Evolutionary conservation across 1,140 invertebrate genomes (phyloP).

Genomic region (Papilio xuthus): DNA sequence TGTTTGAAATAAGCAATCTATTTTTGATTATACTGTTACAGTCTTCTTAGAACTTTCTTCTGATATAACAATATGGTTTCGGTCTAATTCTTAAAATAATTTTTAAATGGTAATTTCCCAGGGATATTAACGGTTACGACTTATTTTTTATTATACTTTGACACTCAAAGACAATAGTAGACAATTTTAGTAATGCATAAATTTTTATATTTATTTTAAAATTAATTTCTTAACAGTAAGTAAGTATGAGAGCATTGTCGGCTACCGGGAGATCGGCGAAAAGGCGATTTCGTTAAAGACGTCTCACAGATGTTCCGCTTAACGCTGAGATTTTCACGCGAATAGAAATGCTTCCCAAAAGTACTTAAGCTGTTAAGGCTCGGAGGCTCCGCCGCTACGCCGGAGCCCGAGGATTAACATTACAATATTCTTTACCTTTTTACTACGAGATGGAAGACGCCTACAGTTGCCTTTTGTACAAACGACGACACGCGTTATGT

Average conservation of each 20-base stretch:
- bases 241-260: background rate
- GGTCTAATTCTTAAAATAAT: too few species aligned
- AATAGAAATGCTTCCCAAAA: conserved; percentile 14
- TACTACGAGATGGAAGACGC: background rate
- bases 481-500: background rate
- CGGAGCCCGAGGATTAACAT: background rate
- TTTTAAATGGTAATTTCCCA: too few species aligned
- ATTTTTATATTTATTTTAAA: background rate
- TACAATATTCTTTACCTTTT: conserved; percentile 4
- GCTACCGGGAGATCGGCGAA: background rate
- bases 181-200: background rate
- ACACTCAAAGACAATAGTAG: too few species aligned
- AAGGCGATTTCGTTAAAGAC: conserved; percentile 16
- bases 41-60: background rate
- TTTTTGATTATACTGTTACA: background rate
- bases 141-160: too few species aligned
- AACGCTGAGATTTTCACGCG: conserved; percentile 5
- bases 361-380: conserved; percentile 20
- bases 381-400: background rate
- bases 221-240: background rate
- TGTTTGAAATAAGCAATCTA: background rate
- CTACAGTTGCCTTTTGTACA: background rate
- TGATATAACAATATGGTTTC: background rate
- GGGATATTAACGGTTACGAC: too few species aligned
- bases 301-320: conserved; percentile 8